Percentiles rank a stretch among this genome's conserved stretches.
These are phyloP conservation scores for Equus quagga DNA, from an alignment of 2,113 vertebrate genomes.

Conservation along the genomic window DNA sequence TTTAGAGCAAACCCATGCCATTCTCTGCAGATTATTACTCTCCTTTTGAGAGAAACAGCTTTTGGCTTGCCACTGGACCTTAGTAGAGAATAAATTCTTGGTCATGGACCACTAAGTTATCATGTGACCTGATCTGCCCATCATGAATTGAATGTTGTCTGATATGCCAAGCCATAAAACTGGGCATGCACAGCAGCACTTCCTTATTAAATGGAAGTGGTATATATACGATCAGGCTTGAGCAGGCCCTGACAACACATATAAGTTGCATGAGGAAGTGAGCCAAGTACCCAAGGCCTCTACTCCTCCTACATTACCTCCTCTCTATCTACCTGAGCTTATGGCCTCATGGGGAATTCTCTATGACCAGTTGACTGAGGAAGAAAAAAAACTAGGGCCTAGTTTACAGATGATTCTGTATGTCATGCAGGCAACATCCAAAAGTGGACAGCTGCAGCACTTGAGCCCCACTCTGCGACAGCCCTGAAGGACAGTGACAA, in stretches of 20 bases:
- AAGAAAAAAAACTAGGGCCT: background rate
- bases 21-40: no score
- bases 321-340: background rate
- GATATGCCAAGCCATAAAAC: background rate
- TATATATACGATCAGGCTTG: no score
- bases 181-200: no score
- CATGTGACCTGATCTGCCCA: background rate
- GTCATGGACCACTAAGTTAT: no score
- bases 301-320: background rate
- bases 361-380: background rate
- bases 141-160: background rate
- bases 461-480: background rate
- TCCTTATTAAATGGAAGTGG: no score
- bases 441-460: background rate
- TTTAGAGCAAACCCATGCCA: no score
- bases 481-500: background rate
- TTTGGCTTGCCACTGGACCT: no score
- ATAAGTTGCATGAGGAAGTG: background rate
- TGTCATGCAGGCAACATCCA: background rate
- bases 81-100: no score
- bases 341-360: background rate
- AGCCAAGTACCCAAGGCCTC: no score
- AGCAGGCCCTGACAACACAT: background rate
- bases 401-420: background rate
- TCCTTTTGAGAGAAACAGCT: no score